Base-by-base conservation (phyloP, 2,113 vertebrate genomes). In the Poeciliopsis turrubarensis region DNA sequence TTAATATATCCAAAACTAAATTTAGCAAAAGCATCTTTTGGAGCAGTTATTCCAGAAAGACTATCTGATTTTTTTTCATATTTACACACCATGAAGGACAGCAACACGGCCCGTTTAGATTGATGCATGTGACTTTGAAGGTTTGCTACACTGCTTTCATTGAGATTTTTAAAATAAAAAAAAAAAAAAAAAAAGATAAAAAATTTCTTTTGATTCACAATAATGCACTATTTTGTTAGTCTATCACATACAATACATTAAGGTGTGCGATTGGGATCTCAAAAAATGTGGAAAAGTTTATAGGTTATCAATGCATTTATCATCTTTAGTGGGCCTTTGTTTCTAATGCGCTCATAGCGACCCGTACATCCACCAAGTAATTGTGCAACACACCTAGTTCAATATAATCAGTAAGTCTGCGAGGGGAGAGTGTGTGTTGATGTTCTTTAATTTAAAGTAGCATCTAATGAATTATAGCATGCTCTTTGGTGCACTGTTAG, bases 401-500 rank as follows among this genome's bases (percentile, higher is more conserved):
- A 65, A 37, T 61, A 44, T 13, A 47, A 44, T 17, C 47, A 27
- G 10, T 72, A 60, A 67, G 5, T 26, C 57, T 68, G 26, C 37
- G 41, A 30, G 3, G 15, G 3, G 7, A 57, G 7, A 17, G 39
- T n/a, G 9, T 63, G 60, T 61, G 26, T 17, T 62, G 6, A 72
- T 25, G 19, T 60, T 47, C 47, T n/a, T 4, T 31, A 34, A 22
- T 68, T 75, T 10, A 41, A 51, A 61, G 7, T 32, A 0, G 39
- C 57, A 65, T 68, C 13, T 30, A 22, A 77, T 25, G 61, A 32
- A 68, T 5, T 60, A 25, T 30, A 70, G 25, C 89, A 91, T 92
- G 89, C 89, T 87, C 15, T 0, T 44, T 37, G 29, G 57, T 68
- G 76, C 72, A 75, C 68, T 41, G 65, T 92, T 92, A 90, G 87